Evolutionary conservation across 2,113 vertebrate species (phyloP), one percentile per base, ranked within the genome.

Genomic region (Phaethon lepturus): DNA sequence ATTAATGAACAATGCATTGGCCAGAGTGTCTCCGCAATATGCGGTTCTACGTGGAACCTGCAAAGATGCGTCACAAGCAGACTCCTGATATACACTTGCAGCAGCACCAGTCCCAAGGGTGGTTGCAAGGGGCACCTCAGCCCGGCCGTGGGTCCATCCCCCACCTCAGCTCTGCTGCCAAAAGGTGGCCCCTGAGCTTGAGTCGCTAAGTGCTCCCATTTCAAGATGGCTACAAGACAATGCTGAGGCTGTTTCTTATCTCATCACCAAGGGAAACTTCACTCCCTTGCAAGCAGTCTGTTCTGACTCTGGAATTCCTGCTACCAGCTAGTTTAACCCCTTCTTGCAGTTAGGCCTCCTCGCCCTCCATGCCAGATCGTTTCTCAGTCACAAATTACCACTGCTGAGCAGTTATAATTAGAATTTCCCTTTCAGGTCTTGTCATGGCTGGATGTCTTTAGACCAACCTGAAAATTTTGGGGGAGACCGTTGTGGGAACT

Each of bases 1-100:
- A 2, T 2, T 35, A n/a, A 72, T 55, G n/a, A 72, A 10, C 52
- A 44, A 15, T 45, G 31, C n/a, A 6, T 16, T 62, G 31, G 20
- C 10, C 6, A 2, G 63, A 22, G 40, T 92, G 31, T 19, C 17
- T 22, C 49, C 29, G 6, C 38, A 85, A 6, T 22, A 69, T 3
- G 4, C 0, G 0, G 35, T 38, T 85, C 25, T 38, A 23, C 6
- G 1, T 11, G 35, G 31, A 64, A 49, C 52, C 45, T 81, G 68
- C 49, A 77, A 63, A 60, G 35, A 28, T 28, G 18, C 1, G 1
- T 25, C 50, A n/a, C 33, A 10, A 55, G 59, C 35, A 45, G 68
- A 26, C 73, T 76, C 66, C 19, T 56, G n/a, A 31, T 5, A 33
- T 11, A 18, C 55, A 35, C 18, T 33, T 55, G 63, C 45, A 67